Conservation (phyloP, 2,113 vertebrate species). For the Acanthochromis polyacanthus region DNA sequence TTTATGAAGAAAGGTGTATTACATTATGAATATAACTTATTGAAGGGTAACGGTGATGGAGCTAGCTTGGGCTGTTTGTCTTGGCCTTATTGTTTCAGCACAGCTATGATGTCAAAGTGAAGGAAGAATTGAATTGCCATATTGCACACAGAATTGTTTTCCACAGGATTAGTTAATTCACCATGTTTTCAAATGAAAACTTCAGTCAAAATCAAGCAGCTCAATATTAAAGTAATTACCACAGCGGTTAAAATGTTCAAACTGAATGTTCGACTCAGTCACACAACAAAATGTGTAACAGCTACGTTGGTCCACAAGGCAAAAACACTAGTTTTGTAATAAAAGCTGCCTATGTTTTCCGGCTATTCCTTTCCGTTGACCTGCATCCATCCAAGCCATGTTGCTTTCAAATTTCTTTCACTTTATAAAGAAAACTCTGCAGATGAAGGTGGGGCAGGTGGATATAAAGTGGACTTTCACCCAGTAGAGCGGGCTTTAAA, state of each 20-base stretch:
- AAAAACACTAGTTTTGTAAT: no score
- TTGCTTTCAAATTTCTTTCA: no score
- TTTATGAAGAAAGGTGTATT: constrained; percentile 3
- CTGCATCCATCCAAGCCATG: no score
- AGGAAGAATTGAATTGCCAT: neutral
- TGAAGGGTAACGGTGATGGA: neutral
- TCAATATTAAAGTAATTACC: neutral
- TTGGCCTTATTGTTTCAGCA: neutral
- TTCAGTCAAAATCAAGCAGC: constrained; percentile 2
- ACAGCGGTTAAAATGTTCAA: neutral
- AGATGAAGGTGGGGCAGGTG: no score
- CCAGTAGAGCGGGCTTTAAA: no score
- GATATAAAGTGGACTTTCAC: no score
- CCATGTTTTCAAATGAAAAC: neutral
- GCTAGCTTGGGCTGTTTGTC: constrained; percentile 11
- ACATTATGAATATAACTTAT: constrained; percentile 12
- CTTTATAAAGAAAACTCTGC: no score
- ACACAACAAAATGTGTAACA: no score
- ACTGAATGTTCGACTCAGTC: no score
- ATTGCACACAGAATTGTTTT: constrained; percentile 9
- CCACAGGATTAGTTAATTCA: neutral
- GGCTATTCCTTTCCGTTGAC: no score
- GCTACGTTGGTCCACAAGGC: no score
- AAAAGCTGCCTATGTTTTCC: no score
- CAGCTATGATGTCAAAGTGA: neutral